Evolutionary conservation across 2,797 vertebrate species (phyloP).

Genomic region (Chaetodon trifasciatus): DNA sequence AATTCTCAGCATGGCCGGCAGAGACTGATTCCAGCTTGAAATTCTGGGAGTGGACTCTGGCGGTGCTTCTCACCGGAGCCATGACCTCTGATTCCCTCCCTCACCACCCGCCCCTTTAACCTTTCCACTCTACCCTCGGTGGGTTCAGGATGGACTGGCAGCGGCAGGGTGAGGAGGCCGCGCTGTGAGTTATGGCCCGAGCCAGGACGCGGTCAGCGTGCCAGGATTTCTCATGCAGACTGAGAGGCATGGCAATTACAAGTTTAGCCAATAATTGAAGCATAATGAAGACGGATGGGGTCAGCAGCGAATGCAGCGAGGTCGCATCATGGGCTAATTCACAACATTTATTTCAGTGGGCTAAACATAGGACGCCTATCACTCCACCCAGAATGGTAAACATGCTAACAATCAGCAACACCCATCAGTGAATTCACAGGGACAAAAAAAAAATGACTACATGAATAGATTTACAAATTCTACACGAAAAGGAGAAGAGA

Average conservation of each 20-base stretch:
- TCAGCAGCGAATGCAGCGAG: conserved; percentile 53
- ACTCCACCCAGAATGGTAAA: background rate
- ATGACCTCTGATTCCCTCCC: conserved; percentile 63
- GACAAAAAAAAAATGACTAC: background rate
- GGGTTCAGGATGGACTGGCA: conserved; percentile 49
- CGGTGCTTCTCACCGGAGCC: conserved; percentile 72
- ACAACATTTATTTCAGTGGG: conserved; percentile 60
- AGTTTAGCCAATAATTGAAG: conserved; percentile 71
- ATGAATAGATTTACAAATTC: background rate
- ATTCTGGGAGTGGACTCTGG: conserved; percentile 71
- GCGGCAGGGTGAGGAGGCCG: conserved; percentile 38
- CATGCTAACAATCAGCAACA: conserved; percentile 21
- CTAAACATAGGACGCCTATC: conserved; percentile 8
- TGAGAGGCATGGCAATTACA: conserved; percentile 74
- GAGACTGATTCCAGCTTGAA: conserved; percentile 58
- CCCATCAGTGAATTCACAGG: background rate
- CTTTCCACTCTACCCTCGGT: conserved; percentile 68
- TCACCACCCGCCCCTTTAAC: conserved; percentile 55
- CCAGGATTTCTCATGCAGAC: conserved; percentile 72
- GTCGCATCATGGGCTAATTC: conserved; percentile 66
- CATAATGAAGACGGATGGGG: conserved; percentile 80
- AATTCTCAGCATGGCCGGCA: conserved; percentile 67
- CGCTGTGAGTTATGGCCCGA: conserved; percentile 65
- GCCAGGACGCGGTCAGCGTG: conserved; percentile 42
- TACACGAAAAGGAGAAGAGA: background rate